These are phyloP conservation scores for Zaprionus ornatus DNA, from an alignment of 1,140 invertebrate species.

Conservation along the genomic window DNA sequence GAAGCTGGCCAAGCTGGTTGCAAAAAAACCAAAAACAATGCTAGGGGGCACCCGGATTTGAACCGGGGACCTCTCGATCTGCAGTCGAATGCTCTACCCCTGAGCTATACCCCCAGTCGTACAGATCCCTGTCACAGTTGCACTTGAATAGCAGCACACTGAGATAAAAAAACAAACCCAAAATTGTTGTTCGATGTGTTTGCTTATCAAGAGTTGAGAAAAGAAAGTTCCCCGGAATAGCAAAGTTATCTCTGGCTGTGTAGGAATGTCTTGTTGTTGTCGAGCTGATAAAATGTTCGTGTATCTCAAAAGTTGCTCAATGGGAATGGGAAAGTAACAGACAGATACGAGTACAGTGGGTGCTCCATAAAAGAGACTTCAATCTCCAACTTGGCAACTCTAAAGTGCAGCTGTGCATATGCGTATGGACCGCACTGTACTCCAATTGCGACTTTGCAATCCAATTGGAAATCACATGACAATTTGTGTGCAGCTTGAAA, in stretches of 20 bases:
- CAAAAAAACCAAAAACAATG: slow-evolving; percentile 22
- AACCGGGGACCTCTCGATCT: slow-evolving; percentile 97
- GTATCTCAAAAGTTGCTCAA: slow-evolving; percentile 1
- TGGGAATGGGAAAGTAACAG: neutral
- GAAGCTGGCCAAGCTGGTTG: slow-evolving; percentile 15
- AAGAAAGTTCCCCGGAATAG: neutral
- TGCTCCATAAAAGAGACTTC: neutral
- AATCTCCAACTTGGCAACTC: neutral
- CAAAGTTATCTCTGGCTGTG: neutral
- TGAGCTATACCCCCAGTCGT: slow-evolving; percentile 92
- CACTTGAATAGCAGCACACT: neutral
- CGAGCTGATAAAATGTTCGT: neutral
- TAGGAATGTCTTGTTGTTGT: neutral
- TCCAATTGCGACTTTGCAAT: too few relatives aligned
- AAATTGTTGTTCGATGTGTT: neutral
- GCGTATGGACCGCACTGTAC: neutral
- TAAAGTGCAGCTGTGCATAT: neutral
- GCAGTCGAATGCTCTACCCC: slow-evolving; percentile 97
- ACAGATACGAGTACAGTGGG: neutral
- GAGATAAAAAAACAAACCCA: slow-evolving; percentile 15
- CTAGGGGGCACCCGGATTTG: slow-evolving; percentile 96
- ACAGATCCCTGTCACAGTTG: neutral
- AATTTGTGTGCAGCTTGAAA: neutral
- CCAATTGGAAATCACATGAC: neutral
- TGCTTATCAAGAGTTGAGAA: neutral